Percentiles rank a stretch among this genome's conserved stretches.
These are phyloP conservation scores for Ailuropoda melanoleuca DNA, from an alignment of 2,113 vertebrate genomes.

Conservation along the genomic window DNA sequence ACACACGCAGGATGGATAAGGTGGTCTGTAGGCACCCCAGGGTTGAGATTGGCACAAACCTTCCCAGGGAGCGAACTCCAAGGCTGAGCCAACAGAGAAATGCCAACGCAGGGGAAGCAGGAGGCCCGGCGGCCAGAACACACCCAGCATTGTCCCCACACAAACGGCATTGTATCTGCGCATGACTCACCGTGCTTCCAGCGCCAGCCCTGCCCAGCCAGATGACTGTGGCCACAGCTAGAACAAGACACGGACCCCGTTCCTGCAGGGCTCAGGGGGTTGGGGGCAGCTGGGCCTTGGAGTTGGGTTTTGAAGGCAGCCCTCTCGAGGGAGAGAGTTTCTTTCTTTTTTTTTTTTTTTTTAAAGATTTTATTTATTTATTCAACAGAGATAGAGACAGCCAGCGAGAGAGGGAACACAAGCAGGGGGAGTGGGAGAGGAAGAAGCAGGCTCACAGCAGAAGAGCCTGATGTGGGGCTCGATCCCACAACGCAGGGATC, in stretches of 20 bases:
- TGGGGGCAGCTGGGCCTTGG: accelerated
- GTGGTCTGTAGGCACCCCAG: no score
- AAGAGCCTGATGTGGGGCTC: no score
- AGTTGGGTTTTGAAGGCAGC: not conserved
- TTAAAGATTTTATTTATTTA: no score
- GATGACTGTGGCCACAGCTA: not conserved
- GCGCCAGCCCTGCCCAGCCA: not conserved
- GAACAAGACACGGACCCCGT: accelerated
- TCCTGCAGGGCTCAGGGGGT: not conserved
- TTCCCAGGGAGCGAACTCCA: not conserved
- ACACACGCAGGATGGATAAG: accelerated
- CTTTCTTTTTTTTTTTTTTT: no score
- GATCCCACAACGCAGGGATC: no score
- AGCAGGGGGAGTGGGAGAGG: no score
- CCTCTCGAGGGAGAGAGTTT: not conserved
- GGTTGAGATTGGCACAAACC: not conserved
- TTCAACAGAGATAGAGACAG: no score
- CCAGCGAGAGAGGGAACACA: no score
- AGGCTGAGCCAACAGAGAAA: not conserved
- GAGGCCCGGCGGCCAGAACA: not conserved
- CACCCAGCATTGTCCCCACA: not conserved
- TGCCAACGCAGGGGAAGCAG: accelerated
- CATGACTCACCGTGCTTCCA: accelerated
- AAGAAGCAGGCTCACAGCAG: no score
- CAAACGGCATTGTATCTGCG: not conserved